phyloP scores from a whole-genome alignment of 2,888 invertebrate species.

The Volucella inanis region DNA sequence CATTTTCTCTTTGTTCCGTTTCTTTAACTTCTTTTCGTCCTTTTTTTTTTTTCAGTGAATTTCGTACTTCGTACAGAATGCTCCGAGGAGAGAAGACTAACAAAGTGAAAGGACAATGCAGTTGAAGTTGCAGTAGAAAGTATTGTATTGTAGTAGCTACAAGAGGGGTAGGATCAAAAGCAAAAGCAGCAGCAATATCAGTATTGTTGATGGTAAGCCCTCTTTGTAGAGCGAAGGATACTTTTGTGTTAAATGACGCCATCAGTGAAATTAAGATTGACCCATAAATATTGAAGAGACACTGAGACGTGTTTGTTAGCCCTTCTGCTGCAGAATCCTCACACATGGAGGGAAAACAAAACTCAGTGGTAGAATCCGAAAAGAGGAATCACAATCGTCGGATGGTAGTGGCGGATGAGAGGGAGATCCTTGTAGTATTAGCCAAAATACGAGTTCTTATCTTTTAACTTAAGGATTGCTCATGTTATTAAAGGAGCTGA shows the following conservation, averaged over 20 bases:
- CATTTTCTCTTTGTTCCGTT: slow-evolving; percentile 41
- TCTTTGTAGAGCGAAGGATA: slow-evolving; percentile 41
- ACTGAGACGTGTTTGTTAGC: slow-evolving; percentile 14
- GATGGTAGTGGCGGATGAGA: slow-evolving; percentile 6
- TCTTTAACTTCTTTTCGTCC: neutral
- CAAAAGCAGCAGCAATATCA: neutral
- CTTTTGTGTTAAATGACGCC: slow-evolving; percentile 70
- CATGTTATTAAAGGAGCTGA: neutral
- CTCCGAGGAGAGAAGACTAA: slow-evolving; percentile 21
- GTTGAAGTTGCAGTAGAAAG: slow-evolving; percentile 30
- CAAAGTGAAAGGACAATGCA: slow-evolving; percentile 68
- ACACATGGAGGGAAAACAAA: slow-evolving; percentile 33
- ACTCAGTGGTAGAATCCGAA: slow-evolving; percentile 35
- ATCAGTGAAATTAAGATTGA: slow-evolving; percentile 73
- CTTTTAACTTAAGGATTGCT: neutral
- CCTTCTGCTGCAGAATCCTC: neutral
- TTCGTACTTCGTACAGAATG: slow-evolving; percentile 12
- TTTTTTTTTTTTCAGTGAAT: slow-evolving; percentile 11
- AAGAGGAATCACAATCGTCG: slow-evolving; percentile 20
- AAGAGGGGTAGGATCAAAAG: no score
- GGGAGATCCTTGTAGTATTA: slow-evolving; percentile 37
- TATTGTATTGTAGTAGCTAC: neutral
- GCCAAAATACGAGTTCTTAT: slow-evolving; percentile 21
- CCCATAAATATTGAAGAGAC: slow-evolving; percentile 70
- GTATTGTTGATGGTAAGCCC: slow-evolving; percentile 50